Evolutionary conservation across 2,888 invertebrate species (phyloP).

Genomic region (Leucophenga montana): DNA sequence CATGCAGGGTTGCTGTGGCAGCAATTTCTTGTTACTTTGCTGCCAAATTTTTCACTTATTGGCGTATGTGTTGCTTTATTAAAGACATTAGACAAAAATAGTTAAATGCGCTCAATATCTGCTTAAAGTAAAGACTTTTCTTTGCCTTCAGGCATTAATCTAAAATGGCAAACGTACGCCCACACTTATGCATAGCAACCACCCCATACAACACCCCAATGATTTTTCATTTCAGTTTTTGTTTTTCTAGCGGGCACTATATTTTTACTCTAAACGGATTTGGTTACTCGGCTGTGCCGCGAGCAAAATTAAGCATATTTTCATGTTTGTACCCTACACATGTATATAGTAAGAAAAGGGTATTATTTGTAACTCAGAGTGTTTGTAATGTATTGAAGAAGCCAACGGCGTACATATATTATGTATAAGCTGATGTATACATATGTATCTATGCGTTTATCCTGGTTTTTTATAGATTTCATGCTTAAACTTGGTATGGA

Average conservation of each 20-base stretch:
- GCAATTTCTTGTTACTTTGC: background rate
- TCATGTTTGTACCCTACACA: conserved; percentile 20
- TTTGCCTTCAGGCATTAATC: conserved; percentile 57
- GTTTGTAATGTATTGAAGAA: no score
- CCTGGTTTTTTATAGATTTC: no score
- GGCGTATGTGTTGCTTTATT: conserved; percentile 63
- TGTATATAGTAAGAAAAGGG: no score
- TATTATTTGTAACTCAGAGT: no score
- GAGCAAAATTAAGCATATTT: conserved; percentile 65
- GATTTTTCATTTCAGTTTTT: conserved; percentile 65
- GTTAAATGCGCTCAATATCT: conserved; percentile 21
- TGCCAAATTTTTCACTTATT: conserved; percentile 63
- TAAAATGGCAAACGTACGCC: conserved; percentile 57
- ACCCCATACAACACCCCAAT: conserved; percentile 44
- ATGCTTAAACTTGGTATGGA: no score
- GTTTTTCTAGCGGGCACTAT: conserved; percentile 34
- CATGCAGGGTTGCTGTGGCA: conserved; percentile 26
- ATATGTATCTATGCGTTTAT: no score
- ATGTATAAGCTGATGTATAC: no score
- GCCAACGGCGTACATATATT: no score
- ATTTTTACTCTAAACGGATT: conserved; percentile 65
- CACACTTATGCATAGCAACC: conserved; percentile 31
- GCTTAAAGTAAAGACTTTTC: background rate
- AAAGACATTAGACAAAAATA: conserved; percentile 66
- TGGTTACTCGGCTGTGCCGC: conserved; percentile 65